Evolutionary conservation across 2,888 invertebrate species (phyloP).

Genomic region (Nebria salina): DNA sequence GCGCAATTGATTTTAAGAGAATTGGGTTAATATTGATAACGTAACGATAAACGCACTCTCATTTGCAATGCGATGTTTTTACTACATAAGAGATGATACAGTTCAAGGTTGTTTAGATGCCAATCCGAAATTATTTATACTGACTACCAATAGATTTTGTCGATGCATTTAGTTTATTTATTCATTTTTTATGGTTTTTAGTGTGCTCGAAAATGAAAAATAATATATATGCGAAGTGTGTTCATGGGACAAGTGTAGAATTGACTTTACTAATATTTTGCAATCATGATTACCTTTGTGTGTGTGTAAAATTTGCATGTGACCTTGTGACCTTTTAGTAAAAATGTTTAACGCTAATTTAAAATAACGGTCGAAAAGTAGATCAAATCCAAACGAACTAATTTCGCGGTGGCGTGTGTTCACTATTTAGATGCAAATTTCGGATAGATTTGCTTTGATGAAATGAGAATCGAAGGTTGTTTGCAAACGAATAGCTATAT

Average conservation of each 20-base stretch:
- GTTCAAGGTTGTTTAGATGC: conserved; percentile 29
- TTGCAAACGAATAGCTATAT: conserved; percentile 3
- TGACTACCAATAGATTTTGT: not conserved
- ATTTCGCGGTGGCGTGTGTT: conserved; percentile 17
- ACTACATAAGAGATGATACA: not conserved
- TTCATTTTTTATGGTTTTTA: not conserved
- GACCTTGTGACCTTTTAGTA: conserved; percentile 9
- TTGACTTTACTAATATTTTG: not conserved
- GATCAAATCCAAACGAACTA: conserved; percentile 14
- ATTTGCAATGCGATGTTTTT: conserved; percentile 22
- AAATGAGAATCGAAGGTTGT: conserved; percentile 7
- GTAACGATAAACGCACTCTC: conserved; percentile 17
- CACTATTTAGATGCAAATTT: conserved; percentile 18
- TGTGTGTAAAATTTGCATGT: conserved; percentile 6
- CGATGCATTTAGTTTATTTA: not conserved
- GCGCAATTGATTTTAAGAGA: conserved; percentile 14
- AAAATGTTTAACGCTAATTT: conserved; percentile 3
- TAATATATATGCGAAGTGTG: not conserved
- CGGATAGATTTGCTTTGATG: conserved; percentile 2
- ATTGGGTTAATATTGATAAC: conserved; percentile 33
- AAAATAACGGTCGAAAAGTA: conserved; percentile 18
- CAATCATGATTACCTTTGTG: not conserved
- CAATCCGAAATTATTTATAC: not conserved
- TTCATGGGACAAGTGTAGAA: not conserved
- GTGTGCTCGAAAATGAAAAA: not conserved